Conservation (phyloP, 2,113 vertebrate species). For the Agapornis roseicollis region DNA sequence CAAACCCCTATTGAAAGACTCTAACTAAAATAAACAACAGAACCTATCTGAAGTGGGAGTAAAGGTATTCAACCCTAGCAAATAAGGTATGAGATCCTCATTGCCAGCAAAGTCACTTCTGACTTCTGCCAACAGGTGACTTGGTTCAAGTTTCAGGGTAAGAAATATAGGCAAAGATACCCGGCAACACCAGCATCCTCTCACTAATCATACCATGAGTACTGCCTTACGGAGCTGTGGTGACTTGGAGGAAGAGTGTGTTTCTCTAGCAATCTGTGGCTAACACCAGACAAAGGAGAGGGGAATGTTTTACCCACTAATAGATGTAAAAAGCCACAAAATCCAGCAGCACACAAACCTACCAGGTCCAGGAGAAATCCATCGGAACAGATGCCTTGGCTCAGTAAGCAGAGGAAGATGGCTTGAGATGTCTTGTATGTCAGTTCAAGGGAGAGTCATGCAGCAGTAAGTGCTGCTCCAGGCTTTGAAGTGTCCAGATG, state of each 20-base stretch:
- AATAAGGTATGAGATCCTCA: not conserved
- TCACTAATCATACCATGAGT: not conserved
- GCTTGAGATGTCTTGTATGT: not conserved
- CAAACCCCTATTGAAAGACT: not conserved
- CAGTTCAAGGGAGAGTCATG: not conserved
- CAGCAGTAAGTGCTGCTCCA: not conserved
- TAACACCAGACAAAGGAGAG: not conserved
- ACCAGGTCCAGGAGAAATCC: slow-evolving; percentile 55
- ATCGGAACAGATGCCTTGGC: not conserved
- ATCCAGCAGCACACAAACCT: slow-evolving; percentile 15
- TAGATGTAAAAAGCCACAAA: not conserved
- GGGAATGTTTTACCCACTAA: not conserved
- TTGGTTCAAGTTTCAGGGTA: slow-evolving; percentile 51
- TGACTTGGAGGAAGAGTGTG: not conserved
- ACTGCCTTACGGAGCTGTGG: not conserved
- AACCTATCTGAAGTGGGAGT: not conserved
- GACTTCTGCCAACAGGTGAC: slow-evolving; percentile 48
- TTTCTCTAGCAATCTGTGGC: not conserved
- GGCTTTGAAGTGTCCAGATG: slow-evolving; percentile 1
- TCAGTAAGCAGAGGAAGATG: not conserved
- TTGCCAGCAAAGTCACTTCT: slow-evolving; percentile 27
- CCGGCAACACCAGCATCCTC: slow-evolving; percentile 41
- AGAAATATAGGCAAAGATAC: slow-evolving; percentile 40
- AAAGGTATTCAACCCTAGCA: slow-evolving; percentile 27
- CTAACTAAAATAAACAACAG: slow-evolving; percentile 24